Evolutionary conservation across 2,888 invertebrate genomes (phyloP), one percentile per base, ranked within the genome.

Genomic region (Microplitis deprimator): DNA sequence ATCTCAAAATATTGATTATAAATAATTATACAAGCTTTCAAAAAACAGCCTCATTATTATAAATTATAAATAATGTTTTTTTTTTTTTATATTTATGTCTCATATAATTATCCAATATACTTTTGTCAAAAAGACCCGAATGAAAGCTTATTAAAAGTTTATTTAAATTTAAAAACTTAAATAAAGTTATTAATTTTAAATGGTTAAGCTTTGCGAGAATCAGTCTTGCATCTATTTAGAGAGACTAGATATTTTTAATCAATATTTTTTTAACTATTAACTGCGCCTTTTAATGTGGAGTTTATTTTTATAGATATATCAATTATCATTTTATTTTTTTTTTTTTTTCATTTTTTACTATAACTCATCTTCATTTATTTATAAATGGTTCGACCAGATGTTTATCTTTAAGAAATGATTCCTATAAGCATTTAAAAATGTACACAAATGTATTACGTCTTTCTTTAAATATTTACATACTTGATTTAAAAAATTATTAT

Each of bases 181-280:
- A 29, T 29, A 29, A 29, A 29, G 29, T 29, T 29, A 29, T 29
- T 29, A 29, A 69, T 61, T 29, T 64, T 72, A 40, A 67, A 75
- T 65, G 64, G 1, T 13, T 74, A 68, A 69, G 39, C 70, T 73
- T 70, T 67, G 68, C 72, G 74, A 77, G 77, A 73, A 75, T 81
- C 79, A 81, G 80, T 81, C 80, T 81, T 80, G 81, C 81, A 75
- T 78, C 80, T 77, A 71, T 76, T 62, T 75, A 77, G 74, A 76
- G 71, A 69, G 75, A 65, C 69, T 75, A 77, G 75, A 78, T 73
- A 75, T 73, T 78, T 77, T 79, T 41, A 60, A 80, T 76, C 68
- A 64, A 67, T 71, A 78, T 79, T 68, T 64, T 73, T 80, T 50
- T 13, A 50, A 77, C 79, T 79, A 77, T 75, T 74, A 81, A 77